Conservation (phyloP, 2,797 vertebrate genomes). For the Acropternis orthonyx region DNA sequence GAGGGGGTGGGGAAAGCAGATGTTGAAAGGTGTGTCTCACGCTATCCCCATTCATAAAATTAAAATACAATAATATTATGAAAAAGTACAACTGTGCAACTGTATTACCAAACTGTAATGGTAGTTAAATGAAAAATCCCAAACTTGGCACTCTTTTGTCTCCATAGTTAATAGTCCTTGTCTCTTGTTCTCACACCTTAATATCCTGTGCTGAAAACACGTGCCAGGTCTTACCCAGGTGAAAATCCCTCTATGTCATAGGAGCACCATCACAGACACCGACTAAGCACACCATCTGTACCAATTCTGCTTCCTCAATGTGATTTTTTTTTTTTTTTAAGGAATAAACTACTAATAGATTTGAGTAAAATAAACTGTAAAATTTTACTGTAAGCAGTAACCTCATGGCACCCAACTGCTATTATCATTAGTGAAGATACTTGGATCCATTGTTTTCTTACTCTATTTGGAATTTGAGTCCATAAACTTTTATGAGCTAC, state of each 20-base stretch:
- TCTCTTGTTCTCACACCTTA: background rate
- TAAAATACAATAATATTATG: background rate
- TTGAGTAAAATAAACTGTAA: background rate
- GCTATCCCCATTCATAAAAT: background rate
- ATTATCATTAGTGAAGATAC: background rate
- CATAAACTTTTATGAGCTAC: slow-evolving; percentile 63
- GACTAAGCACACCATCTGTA: background rate
- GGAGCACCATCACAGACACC: background rate
- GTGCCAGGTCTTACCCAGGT: background rate
- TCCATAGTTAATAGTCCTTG: background rate
- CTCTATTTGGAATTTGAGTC: background rate
- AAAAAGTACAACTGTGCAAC: background rate
- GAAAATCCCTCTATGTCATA: background rate
- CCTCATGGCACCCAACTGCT: background rate
- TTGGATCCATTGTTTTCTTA: slow-evolving; percentile 17
- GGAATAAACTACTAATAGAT: background rate
- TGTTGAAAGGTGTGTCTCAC: background rate
- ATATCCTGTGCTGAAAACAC: background rate
- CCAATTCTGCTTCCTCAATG: background rate
- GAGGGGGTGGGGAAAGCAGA: rapidly evolving
- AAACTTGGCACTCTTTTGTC: background rate
- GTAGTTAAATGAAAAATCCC: background rate
- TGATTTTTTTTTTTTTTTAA: background rate
- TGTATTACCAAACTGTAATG: background rate
- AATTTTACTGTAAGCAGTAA: background rate